These are phyloP conservation scores for Callosobruchus maculatus DNA, from an alignment of 2,888 invertebrate species.

Conservation along the genomic window DNA sequence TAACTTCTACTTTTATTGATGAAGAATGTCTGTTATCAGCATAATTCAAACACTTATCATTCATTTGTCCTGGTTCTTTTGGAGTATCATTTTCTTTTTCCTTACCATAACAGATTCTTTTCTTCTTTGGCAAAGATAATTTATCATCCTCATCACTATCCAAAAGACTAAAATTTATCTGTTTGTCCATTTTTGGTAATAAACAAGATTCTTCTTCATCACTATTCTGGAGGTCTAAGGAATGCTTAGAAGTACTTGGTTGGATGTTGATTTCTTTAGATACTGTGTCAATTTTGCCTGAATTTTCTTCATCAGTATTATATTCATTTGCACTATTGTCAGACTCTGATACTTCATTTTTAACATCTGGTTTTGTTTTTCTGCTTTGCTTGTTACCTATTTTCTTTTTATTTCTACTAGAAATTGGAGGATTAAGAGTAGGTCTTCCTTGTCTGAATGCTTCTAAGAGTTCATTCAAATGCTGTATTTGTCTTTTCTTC, in stretches of 20 bases:
- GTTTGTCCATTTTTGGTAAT: too few relatives aligned
- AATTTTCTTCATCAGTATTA: slow-evolving; percentile 26
- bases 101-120: background rate
- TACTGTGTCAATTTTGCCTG: slow-evolving; percentile 3
- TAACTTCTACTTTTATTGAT: background rate
- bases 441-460: slow-evolving; percentile 30
- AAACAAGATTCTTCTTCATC: background rate
- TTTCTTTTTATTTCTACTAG: slow-evolving; percentile 17
- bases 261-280: background rate
- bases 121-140: background rate
- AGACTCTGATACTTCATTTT: slow-evolving; percentile 26
- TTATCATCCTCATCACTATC: background rate
- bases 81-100: background rate
- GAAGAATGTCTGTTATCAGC: background rate
- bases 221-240: background rate
- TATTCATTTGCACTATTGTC: slow-evolving; percentile 19
- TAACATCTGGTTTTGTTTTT: slow-evolving; percentile 18
- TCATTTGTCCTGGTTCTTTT: background rate
- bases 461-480: slow-evolving; percentile 39
- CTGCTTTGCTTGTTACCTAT: slow-evolving; percentile 1
- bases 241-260: background rate
- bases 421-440: slow-evolving; percentile 22
- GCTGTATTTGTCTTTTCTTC: slow-evolving; percentile 42
- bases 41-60: background rate
- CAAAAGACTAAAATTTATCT: background rate